These are phyloP conservation scores for Gonatopus flavifemur DNA, from an alignment of 1,140 invertebrate species.

Conservation along the genomic window DNA sequence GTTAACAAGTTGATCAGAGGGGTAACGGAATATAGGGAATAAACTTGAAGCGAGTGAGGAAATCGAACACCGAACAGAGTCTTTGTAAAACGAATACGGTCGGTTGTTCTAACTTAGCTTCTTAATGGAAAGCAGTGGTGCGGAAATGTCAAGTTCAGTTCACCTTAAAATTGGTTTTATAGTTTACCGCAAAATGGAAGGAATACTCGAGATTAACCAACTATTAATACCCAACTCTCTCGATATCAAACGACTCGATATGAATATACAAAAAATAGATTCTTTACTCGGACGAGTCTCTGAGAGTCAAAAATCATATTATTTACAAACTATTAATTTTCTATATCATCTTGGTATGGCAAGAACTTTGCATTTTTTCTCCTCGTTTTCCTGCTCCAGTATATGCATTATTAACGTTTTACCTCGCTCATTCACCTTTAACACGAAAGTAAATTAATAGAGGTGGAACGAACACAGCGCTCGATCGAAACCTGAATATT, in stretches of 20 bases:
- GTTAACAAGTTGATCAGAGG: constrained; percentile 14
- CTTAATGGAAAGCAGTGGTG: constrained; percentile 36
- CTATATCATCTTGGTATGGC: too few species aligned
- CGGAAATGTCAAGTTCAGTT: constrained; percentile 34
- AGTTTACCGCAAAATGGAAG: too few species aligned
- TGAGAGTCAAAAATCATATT: too few species aligned
- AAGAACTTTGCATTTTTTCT: too few species aligned
- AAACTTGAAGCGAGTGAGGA: constrained; percentile 22
- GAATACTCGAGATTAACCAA: too few species aligned
- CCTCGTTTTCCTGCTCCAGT: too few species aligned
- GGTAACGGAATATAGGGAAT: constrained; percentile 16
- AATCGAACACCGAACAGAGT: constrained; percentile 16
- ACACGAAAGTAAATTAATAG: constrained; percentile 22
- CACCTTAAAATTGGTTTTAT: constrained; percentile 34
- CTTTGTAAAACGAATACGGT: too few species aligned
- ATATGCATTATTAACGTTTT: constrained; percentile 25
- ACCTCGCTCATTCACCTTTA: constrained; percentile 16
- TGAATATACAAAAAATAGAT: too few species aligned
- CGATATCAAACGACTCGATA: too few species aligned
- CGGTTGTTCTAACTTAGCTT: constrained; percentile 27
- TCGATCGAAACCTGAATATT: constrained; percentile 24
- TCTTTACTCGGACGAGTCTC: too few species aligned
- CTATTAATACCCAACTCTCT: too few species aligned
- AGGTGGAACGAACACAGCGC: constrained; percentile 7
- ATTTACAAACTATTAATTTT: too few species aligned